These are phyloP conservation scores for Pionites leucogaster DNA, from an alignment of 2,113 vertebrate genomes.

Conservation along the genomic window DNA sequence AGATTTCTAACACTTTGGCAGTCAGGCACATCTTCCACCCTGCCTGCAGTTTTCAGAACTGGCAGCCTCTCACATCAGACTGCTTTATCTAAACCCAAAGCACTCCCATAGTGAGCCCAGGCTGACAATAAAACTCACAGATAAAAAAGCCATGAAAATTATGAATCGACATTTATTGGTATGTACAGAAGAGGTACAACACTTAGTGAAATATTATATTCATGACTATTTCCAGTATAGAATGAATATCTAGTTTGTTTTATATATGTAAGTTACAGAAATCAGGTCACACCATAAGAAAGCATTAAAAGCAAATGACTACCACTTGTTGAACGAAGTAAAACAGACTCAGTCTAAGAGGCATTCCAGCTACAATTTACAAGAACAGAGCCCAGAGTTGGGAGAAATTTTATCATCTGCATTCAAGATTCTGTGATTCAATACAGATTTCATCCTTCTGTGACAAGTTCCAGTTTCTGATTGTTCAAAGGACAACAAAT, in stretches of 20 bases:
- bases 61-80: background rate
- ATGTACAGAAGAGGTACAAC: slow-evolving; percentile 95
- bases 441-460: background rate
- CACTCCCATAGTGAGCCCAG: background rate
- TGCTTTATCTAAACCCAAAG: background rate
- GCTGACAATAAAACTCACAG: background rate
- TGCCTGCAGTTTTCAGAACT: background rate
- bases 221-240: slow-evolving; percentile 77
- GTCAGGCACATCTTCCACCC: background rate
- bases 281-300: slow-evolving; percentile 80
- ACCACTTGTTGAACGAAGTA: slow-evolving; percentile 56
- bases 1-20: background rate
- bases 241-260: slow-evolving; percentile 78
- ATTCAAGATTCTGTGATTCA: slow-evolving; percentile 5
- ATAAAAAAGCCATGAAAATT: slow-evolving; percentile 72
- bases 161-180: slow-evolving; percentile 98
- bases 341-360: slow-evolving; percentile 54
- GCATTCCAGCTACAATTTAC: slow-evolving; percentile 56
- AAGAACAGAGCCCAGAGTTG: slow-evolving; percentile 46
- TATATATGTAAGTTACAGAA: slow-evolving; percentile 82
- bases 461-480: background rate
- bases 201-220: slow-evolving; percentile 88
- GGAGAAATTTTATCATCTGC: slow-evolving; percentile 39
- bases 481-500: background rate
- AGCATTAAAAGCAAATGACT: slow-evolving; percentile 74